These are phyloP conservation scores for Megaleporinus macrocephalus DNA, from an alignment of 2,113 vertebrate genomes.

Conservation along the genomic window DNA sequence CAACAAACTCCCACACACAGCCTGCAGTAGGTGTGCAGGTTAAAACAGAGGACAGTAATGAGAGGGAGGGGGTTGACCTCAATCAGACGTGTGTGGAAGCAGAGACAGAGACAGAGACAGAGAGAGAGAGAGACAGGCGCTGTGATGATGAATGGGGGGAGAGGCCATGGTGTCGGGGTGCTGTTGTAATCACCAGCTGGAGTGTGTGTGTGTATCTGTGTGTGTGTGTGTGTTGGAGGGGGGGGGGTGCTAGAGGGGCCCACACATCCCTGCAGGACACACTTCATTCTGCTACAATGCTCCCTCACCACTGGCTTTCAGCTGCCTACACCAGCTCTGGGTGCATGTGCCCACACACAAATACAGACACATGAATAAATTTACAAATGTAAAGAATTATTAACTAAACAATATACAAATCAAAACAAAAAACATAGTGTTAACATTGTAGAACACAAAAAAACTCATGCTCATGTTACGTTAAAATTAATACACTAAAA, in stretches of 20 bases:
- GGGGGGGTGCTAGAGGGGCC: background rate
- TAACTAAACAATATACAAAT: too few species aligned
- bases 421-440: too few species aligned
- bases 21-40: constrained; percentile 38
- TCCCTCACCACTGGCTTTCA: constrained; percentile 69
- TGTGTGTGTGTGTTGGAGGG: constrained; percentile 17
- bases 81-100: constrained; percentile 66
- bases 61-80: constrained; percentile 67
- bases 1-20: background rate
- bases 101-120: constrained; percentile 25
- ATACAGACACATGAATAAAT: constrained; percentile 33
- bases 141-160: constrained; percentile 68
- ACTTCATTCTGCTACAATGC: constrained; percentile 63
- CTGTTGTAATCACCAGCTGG: constrained; percentile 69
- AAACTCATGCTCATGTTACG: too few species aligned
- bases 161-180: constrained; percentile 59
- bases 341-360: constrained; percentile 1
- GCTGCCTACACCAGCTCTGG: constrained; percentile 60
- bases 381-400: background rate
- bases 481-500: background rate
- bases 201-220: constrained; percentile 52
- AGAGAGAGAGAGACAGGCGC: constrained; percentile 53
- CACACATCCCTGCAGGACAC: constrained; percentile 57
- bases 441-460: too few species aligned
- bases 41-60: constrained; percentile 67